Evolutionary conservation across 2,113 vertebrate species (phyloP).

Genomic region (Ailurus styani): DNA sequence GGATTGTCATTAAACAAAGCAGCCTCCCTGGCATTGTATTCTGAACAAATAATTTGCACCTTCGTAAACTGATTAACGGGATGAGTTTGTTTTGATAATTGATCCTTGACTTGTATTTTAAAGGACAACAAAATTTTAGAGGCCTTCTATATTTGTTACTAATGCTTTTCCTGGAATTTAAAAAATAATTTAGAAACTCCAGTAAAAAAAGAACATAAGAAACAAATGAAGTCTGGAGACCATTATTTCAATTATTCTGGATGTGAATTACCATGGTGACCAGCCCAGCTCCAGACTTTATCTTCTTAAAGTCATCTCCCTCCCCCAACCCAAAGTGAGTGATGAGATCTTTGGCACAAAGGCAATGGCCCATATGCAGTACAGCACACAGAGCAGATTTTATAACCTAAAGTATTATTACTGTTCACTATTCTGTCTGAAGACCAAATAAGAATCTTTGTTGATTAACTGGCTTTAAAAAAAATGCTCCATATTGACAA

Average conservation of each 20-base stretch:
- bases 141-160: constrained; percentile 42
- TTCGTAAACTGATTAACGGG: constrained; percentile 71
- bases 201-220: neutral
- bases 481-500: neutral
- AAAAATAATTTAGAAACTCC: constrained; percentile 32
- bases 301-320: neutral
- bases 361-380: neutral
- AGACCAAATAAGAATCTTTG: neutral
- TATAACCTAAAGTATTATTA: neutral
- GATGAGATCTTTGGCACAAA: neutral
- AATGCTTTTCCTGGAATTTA: neutral
- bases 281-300: neutral
- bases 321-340: neutral
- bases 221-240: neutral
- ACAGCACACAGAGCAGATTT: neutral
- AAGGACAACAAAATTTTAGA: constrained; percentile 55
- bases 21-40: constrained; percentile 69
- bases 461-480: neutral
- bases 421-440: neutral
- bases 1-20: constrained; percentile 74
- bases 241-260: neutral
- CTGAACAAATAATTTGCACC: constrained; percentile 76
- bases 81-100: constrained; percentile 68
- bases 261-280: neutral
- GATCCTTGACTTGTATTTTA: constrained; percentile 72